Evolutionary conservation across 2,888 invertebrate species (phyloP), one percentile per base, ranked within the genome.

Genomic region (Anthrax anthrax): DNA sequence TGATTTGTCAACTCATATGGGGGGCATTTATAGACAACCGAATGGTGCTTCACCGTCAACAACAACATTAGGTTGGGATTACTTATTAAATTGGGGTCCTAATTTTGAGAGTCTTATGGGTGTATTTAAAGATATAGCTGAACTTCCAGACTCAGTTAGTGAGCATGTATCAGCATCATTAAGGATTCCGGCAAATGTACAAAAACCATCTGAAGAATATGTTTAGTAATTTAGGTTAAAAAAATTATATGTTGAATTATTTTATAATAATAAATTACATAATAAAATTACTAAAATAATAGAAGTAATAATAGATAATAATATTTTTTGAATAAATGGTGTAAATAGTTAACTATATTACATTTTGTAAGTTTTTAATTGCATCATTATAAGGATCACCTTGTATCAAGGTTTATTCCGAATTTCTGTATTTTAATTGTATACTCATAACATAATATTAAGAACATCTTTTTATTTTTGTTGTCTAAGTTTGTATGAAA

Each of bases 111-210:
- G 87, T 64, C 76, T 95, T 62, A 90, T 91, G 52, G 92, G 94
- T 23, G 95, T 95, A 42, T 95, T 94, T 62, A 91, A 89, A 71
- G 95, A 95, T 69, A 94, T 95, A 58, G 94, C 92, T 40, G 90
- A 92, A 69, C 70, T 95, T 56, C 94, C 94, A 4, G 92, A 94
- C 63, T 75, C 81, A 42, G 80, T 81, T 18, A 80, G 79, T 55
- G 80, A 80, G 50, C 72, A 85, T 56, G 78, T 84, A 60, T 77
- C 84, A 53, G 76, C 80, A 52, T 81, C 83, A 18, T 70, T 87
- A 51, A 75, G 87, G 63, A 74, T 87, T 63, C 83, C 84, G 52
- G 74, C 78, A 54, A 84, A 79, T 64, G 83, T 83, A 54, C 81
- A 84, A 54, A 87, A 89, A 69, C 86, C 88, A 47, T 87, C 87